Evolutionary conservation across 2,888 invertebrate genomes (phyloP).

Genomic region (Caenorhabditis japonica): DNA sequence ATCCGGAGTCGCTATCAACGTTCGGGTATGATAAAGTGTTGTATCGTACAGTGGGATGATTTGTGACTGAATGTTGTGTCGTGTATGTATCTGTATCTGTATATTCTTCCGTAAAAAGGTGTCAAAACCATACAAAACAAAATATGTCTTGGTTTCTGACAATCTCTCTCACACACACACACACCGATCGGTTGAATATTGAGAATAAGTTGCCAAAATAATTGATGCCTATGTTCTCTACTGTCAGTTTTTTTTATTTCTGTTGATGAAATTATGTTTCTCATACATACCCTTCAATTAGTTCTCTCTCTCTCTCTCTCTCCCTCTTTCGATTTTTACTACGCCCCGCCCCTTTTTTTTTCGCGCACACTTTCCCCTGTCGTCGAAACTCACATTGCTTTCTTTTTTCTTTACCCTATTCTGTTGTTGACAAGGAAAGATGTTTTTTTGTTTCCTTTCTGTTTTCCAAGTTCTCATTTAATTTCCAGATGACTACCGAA

Average conservation of each 20-base stretch:
- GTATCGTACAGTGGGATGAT: constrained; percentile 36
- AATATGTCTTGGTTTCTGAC: constrained; percentile 7
- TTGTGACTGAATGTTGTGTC: constrained; percentile 16
- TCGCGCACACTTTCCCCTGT: constrained; percentile 19
- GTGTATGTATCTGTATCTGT: constrained; percentile 7
- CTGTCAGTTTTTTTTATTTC: constrained; percentile 10
- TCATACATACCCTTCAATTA: constrained; percentile 45
- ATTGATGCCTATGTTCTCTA: constrained; percentile 11
- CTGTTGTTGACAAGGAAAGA: constrained; percentile 40
- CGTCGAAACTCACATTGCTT: background rate
- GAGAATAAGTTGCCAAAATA: constrained; percentile 14
- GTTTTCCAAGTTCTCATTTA: background rate
- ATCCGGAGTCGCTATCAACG: constrained; percentile 47
- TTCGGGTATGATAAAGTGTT: constrained; percentile 47
- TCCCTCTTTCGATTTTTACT: no score
- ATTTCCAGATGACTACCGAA: constrained; percentile 49
- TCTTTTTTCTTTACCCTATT: constrained; percentile 17
- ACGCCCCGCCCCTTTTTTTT: constrained; percentile 14
- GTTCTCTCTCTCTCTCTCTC: constrained; percentile 17
- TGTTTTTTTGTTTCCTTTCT: background rate
- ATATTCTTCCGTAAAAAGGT: background rate
- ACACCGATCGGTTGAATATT: no score
- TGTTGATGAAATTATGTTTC: constrained; percentile 33
- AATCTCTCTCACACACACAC: no score
- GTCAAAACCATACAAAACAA: constrained; percentile 10